phyloP scores from a whole-genome alignment of 2,797 vertebrate genomes.

The Cuculus canorus region DNA sequence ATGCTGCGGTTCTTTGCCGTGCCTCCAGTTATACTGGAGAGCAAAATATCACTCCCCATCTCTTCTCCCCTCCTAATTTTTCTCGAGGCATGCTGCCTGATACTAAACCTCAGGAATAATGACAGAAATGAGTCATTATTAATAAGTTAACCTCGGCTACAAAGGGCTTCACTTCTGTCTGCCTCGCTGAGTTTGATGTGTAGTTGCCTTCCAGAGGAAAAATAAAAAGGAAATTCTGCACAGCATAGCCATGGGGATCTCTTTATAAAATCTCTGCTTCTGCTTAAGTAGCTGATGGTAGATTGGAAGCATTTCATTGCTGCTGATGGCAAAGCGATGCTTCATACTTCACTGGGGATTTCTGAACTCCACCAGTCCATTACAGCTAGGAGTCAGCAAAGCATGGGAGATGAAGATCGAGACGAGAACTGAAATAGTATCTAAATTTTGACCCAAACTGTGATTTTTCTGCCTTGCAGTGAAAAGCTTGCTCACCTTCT shows the following conservation, averaged over 20 bases:
- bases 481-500: not conserved
- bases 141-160: not conserved
- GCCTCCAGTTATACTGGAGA: not conserved
- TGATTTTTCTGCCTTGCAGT: not conserved
- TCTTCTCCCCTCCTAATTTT: not conserved
- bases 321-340: slow-evolving; percentile 35
- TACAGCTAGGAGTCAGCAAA: not conserved
- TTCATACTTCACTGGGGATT: slow-evolving; percentile 24
- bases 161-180: slow-evolving; percentile 16
- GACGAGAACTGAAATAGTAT: not conserved
- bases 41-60: not conserved
- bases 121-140: slow-evolving; percentile 5
- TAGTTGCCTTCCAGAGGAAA: slow-evolving; percentile 1
- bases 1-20: not conserved
- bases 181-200: slow-evolving; percentile 30
- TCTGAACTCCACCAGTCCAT: not conserved
- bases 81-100: not conserved
- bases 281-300: slow-evolving; percentile 17
- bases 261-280: not conserved
- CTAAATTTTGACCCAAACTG: not conserved
- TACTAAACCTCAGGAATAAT: not conserved
- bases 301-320: slow-evolving; percentile 26
- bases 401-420: not conserved
- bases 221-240: not conserved
- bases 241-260: not conserved